Percentiles rank a stretch among this genome's conserved stretches.
Evolutionary conservation across 2,888 invertebrate genomes (phyloP).

Genomic region (Thelaira solivaga): DNA sequence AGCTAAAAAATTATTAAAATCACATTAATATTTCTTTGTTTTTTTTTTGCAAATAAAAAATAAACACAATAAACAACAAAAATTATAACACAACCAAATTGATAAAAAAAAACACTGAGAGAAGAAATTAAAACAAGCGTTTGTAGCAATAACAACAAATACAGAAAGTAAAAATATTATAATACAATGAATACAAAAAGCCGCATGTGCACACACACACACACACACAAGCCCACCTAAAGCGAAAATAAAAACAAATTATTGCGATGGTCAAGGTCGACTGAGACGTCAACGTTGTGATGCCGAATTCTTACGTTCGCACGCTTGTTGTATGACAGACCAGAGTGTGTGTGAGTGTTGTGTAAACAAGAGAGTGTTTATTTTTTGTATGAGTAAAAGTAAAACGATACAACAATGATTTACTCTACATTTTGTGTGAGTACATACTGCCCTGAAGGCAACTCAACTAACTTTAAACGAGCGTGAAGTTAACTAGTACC

Average conservation of each 20-base stretch:
- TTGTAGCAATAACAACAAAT: slow-evolving; percentile 16
- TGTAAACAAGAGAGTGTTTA: not conserved
- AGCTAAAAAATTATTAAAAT: slow-evolving; percentile 19
- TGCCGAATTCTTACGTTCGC: slow-evolving; percentile 12
- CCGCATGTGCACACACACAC: slow-evolving; percentile 7
- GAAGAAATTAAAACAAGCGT: not conserved
- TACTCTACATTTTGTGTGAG: not conserved
- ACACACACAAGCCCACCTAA: not conserved
- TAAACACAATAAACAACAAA: slow-evolving; percentile 42
- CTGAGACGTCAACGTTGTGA: slow-evolving; percentile 66
- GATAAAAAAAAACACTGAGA: slow-evolving; percentile 1
- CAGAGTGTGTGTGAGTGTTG: not conserved
- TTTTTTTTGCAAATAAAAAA: not conserved
- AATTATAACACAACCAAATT: slow-evolving; percentile 21
- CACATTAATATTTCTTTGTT: slow-evolving; percentile 16
- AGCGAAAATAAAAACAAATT: slow-evolving; percentile 68
- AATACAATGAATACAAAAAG: too few species aligned
- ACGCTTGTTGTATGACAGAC: too few species aligned
- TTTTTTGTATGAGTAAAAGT: slow-evolving; percentile 13
- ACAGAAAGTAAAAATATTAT: slow-evolving; percentile 42
- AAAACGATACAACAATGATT: not conserved
- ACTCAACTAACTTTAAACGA: too few species aligned
- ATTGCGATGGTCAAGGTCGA: slow-evolving; percentile 75
- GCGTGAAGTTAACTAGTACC: too few species aligned
- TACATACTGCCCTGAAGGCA: not conserved